Base-by-base conservation (phyloP, 2,113 vertebrate species). In the Rhinolophus ferrumequinum region DNA sequence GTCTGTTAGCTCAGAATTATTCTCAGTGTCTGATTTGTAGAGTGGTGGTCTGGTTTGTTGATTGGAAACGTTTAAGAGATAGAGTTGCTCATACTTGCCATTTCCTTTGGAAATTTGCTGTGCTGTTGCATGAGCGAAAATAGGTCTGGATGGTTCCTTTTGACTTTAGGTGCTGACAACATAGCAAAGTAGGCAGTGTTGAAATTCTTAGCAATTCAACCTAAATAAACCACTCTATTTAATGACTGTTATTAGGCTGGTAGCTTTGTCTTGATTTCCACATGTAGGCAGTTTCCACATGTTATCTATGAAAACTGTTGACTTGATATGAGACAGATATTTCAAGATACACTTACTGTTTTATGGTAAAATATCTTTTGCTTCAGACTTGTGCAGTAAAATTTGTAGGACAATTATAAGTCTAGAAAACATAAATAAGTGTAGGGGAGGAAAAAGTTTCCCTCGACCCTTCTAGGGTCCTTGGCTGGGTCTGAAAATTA, bases 201-300 rank as follows among this genome's bases (percentile, higher is more conserved):
- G 75, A 83, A 79, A 64, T 94, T 95, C 64, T 90, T 92, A 58
- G 80, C 70, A 87, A 35, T 96, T 86, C 52, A 94, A 16, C 33
- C 33, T 79, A 92, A 77, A 73, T 92, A 95, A 94, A 56, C 80
- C 58, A 91, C 66, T 93, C 82, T 72, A 33, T 84, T 88, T 81
- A 85, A 82, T 93, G 96, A 70, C 72, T 52, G 64, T 93, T 96
- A 75, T 67, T 89, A 93, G 79, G 22, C 60, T 67, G 19, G 77
- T 93, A 54, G 33, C 83, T 93, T 96, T 95, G 90, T 91, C 87
- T 95, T 58, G 87, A 77, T 95, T 93, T 93, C 44, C 30, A 9
- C 58, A 60, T 69, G 75, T 69, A 75, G 86, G 87, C 70, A 38
- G 66, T 93, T 85, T 96, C 56, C 72, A 60, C 67, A 30, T 70